These are phyloP conservation scores for Lasiurus borealis DNA, from an alignment of 2,113 vertebrate genomes.

Conservation along the genomic window DNA sequence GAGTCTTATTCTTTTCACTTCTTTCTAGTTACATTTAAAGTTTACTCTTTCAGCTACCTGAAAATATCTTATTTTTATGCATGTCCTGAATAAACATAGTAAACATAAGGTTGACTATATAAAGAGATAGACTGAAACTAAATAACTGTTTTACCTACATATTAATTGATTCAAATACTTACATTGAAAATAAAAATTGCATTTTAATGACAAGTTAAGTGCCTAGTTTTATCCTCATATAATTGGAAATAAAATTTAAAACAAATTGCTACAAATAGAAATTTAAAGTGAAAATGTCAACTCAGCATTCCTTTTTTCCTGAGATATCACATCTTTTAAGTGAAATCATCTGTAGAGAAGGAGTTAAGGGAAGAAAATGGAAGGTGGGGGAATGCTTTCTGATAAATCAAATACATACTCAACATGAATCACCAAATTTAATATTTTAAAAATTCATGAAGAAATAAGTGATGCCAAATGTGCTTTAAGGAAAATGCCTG, in stretches of 20 bases:
- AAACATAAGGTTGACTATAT: background rate
- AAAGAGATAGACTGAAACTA: background rate
- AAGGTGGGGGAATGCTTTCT: conserved; percentile 20
- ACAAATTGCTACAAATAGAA: conserved; percentile 64
- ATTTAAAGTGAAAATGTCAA: conserved; percentile 60
- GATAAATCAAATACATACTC: conserved; percentile 83
- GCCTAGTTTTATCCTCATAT: conserved; percentile 27
- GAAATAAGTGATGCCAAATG: conserved; percentile 88
- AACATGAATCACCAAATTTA: conserved; percentile 85
- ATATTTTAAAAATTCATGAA: conserved; percentile 85
- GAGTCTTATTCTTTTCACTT: background rate
- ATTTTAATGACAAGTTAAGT: conserved; percentile 49
- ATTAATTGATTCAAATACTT: background rate
- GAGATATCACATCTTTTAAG: conserved; percentile 64
- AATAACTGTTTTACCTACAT: background rate
- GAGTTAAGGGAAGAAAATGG: background rate
- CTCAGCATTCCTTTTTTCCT: conserved; percentile 61
- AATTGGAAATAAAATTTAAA: conserved; percentile 59
- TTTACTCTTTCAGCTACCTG: background rate
- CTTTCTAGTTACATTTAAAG: background rate
- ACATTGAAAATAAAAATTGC: conserved; percentile 39
- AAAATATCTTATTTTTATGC: background rate
- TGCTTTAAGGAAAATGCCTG: conserved; percentile 87
- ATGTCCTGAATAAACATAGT: background rate
- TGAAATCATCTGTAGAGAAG: conserved; percentile 65